These are phyloP conservation scores for Toxotes chatareus DNA, from an alignment of 2,113 vertebrate genomes.

Conservation along the genomic window DNA sequence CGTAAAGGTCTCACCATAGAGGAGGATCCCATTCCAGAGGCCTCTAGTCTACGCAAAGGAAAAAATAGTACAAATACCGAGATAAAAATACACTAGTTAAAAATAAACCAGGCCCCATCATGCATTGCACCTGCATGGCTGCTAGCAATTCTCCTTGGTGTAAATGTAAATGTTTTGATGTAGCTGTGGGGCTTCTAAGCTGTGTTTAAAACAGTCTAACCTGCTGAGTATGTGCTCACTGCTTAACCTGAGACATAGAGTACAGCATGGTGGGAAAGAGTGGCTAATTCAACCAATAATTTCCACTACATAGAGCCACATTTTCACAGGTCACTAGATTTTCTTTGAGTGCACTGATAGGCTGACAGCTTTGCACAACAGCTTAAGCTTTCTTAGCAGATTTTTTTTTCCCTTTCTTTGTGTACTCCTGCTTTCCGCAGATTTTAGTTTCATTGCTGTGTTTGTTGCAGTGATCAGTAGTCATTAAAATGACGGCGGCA, in stretches of 20 bases:
- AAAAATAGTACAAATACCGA: conserved; percentile 71
- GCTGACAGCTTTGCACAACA: conserved; percentile 39
- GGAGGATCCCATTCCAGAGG: conserved; percentile 48
- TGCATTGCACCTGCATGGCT: conserved; percentile 46
- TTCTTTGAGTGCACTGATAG: conserved; percentile 32
- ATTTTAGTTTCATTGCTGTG: conserved; percentile 13
- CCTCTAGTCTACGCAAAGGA: conserved; percentile 51
- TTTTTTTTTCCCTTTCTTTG: conserved; percentile 3
- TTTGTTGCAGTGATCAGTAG: conserved; percentile 14
- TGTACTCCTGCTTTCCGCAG: conserved; percentile 7
- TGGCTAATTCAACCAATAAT: conserved; percentile 47
- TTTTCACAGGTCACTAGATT: conserved; percentile 49
- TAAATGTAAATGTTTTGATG: conserved; percentile 54
- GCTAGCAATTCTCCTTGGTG: conserved; percentile 25
- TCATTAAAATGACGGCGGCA: conserved; percentile 21
- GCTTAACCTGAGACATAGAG: conserved; percentile 10
- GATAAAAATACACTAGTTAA: conserved; percentile 73
- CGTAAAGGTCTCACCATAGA: conserved; percentile 22
- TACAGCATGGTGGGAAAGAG: conserved; percentile 47
- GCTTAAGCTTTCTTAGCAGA: conserved; percentile 14
- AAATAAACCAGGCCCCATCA: conserved; percentile 57
- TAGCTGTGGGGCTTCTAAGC: neutral
- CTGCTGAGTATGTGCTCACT: conserved; percentile 30
- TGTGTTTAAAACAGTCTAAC: conserved; percentile 33
- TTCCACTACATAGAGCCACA: conserved; percentile 43